Conservation (phyloP, 2,888 invertebrate species). For the Chydorus sphaericus region DNA sequence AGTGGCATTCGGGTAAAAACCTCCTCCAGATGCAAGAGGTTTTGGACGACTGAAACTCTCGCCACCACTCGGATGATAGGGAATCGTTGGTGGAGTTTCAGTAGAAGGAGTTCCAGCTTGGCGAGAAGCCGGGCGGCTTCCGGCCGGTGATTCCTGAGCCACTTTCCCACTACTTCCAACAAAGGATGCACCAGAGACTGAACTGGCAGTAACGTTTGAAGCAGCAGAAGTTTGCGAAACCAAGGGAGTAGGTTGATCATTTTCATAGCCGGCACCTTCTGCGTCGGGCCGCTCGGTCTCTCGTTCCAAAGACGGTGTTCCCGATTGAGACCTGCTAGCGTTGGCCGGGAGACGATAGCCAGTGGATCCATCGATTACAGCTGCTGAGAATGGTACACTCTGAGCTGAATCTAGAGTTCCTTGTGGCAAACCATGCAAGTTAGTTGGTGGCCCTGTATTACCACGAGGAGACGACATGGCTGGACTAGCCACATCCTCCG, state of each 20-base stretch:
- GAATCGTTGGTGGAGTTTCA: neutral
- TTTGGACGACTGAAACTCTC: neutral
- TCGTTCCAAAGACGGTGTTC: constrained; percentile 1
- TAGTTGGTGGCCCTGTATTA: neutral
- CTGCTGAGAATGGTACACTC: neutral
- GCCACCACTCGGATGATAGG: neutral
- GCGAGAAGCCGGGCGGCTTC: constrained; percentile 10
- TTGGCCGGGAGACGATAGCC: neutral
- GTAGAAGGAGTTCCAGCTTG: constrained; percentile 9
- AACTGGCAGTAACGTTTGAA: too few species aligned
- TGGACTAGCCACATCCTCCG: neutral
- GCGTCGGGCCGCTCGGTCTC: constrained; percentile 10
- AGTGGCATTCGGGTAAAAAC: neutral
- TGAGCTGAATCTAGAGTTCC: neutral
- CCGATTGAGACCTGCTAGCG: neutral
- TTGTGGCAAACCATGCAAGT: too few species aligned
- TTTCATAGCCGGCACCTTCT: constrained; percentile 6
- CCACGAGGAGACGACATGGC: neutral
- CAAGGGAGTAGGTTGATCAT: constrained; percentile 5
- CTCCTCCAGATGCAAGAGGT: neutral
- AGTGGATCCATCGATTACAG: neutral
- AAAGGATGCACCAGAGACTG: neutral
- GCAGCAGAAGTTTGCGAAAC: neutral
- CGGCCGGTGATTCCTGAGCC: neutral
- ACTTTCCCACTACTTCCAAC: neutral